Evolutionary conservation across 2,113 vertebrate genomes (phyloP).

Genomic region (Xyliphius kryptos): DNA sequence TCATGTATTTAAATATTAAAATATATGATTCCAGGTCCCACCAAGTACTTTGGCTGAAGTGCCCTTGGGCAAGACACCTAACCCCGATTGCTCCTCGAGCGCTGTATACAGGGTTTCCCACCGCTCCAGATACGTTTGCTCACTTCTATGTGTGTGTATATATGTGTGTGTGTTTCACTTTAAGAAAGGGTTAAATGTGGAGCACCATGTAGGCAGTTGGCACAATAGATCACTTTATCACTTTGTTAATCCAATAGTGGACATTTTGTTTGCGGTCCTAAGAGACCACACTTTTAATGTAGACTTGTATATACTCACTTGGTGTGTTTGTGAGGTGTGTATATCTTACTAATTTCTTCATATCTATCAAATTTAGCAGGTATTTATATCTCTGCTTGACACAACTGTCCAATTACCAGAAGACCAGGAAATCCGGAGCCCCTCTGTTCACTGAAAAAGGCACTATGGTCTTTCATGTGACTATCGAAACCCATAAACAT

Average conservation of each 20-base stretch:
- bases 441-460: neutral
- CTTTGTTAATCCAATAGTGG: constrained; percentile 18
- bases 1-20: too few species aligned
- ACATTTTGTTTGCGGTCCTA: constrained; percentile 8
- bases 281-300: constrained; percentile 15
- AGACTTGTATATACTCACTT: neutral
- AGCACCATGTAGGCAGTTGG: too few species aligned
- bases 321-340: neutral
- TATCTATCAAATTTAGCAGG: constrained; percentile 18
- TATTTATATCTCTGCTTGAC: constrained; percentile 17
- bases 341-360: neutral
- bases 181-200: too few species aligned
- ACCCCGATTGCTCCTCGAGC: too few species aligned
- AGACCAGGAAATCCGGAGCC: constrained; percentile 18
- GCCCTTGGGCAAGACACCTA: too few species aligned
- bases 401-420: constrained; percentile 25
- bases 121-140: too few species aligned
- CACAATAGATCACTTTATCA: too few species aligned
- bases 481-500: neutral
- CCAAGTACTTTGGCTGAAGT: too few species aligned
- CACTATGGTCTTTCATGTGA: neutral
- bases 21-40: too few species aligned
- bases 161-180: too few species aligned
- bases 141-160: too few species aligned
- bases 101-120: too few species aligned